Evolutionary conservation across 2,113 vertebrate genomes (phyloP).

Genomic region (Donacobius atricapilla): DNA sequence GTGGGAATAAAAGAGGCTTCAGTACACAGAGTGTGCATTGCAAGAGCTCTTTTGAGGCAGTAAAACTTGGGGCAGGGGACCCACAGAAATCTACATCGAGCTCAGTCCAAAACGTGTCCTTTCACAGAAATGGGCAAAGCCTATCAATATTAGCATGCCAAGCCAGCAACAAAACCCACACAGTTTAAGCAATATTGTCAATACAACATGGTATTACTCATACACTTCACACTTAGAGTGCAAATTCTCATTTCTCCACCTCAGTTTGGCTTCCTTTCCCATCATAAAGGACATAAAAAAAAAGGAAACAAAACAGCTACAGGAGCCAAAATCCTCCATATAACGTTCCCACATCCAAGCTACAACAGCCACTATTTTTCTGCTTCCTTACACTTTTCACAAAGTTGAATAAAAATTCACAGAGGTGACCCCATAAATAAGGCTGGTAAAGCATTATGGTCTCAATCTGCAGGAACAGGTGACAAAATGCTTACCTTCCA

Average conservation of each 20-base stretch:
- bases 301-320: neutral
- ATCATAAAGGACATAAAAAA: neutral
- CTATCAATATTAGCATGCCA: neutral
- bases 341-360: neutral
- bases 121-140: neutral
- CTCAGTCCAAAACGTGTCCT: neutral
- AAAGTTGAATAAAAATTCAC: neutral
- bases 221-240: neutral
- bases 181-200: neutral
- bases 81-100: neutral
- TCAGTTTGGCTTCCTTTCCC: neutral
- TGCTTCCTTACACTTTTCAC: neutral
- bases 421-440: neutral
- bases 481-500: conserved; percentile 24
- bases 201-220: neutral
- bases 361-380: neutral
- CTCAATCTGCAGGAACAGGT: neutral
- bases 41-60: neutral
- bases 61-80: neutral
- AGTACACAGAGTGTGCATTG: neutral
- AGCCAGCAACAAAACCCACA: neutral
- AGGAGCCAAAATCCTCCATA: neutral
- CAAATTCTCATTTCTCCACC: neutral
- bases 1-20: neutral
- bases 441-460: neutral